These are phyloP conservation scores for Lateolabrax maculatus DNA, from an alignment of 2,797 vertebrate species.

Conservation along the genomic window DNA sequence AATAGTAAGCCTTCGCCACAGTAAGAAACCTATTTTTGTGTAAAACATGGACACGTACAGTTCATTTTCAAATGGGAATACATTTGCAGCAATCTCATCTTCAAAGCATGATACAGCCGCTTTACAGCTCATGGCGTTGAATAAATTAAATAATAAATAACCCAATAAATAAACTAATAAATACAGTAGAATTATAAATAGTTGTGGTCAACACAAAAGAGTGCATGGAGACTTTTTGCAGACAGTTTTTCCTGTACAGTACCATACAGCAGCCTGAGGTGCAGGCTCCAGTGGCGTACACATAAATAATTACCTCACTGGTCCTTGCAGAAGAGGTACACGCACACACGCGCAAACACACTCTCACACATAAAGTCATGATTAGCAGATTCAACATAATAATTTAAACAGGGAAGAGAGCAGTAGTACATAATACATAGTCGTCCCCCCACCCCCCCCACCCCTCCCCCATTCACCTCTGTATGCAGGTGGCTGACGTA, in stretches of 20 bases:
- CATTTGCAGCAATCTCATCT: conserved; percentile 57
- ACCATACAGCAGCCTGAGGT: conserved; percentile 41
- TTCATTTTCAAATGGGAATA: conserved; percentile 46
- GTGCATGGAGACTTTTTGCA: conserved; percentile 79
- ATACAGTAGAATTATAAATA: conserved; percentile 73
- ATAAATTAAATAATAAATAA: conserved; percentile 77
- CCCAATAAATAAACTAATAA: conserved; percentile 75
- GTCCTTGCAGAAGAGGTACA: conserved; percentile 49
- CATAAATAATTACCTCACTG: conserved; percentile 53
- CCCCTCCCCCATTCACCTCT: conserved; percentile 33
- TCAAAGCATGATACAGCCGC: conserved; percentile 53
- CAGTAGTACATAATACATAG: conserved; percentile 66
- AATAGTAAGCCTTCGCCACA: conserved; percentile 10
- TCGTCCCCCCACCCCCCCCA: neutral
- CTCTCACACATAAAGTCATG: conserved; percentile 24
- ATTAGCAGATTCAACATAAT: conserved; percentile 64
- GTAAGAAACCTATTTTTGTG: conserved; percentile 7
- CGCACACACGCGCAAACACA: conserved; percentile 20
- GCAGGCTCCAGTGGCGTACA: conserved; percentile 40
- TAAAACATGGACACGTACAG: conserved; percentile 38
- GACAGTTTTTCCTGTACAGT: conserved; percentile 70
- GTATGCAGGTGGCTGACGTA: conserved; percentile 38
- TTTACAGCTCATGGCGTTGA: conserved; percentile 50
- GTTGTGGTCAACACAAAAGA: conserved; percentile 58
- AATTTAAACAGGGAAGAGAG: conserved; percentile 59